Evolutionary conservation across 1,140 invertebrate genomes (phyloP), one percentile per base, ranked within the genome.

Genomic region (Drosophila nikananu): DNA sequence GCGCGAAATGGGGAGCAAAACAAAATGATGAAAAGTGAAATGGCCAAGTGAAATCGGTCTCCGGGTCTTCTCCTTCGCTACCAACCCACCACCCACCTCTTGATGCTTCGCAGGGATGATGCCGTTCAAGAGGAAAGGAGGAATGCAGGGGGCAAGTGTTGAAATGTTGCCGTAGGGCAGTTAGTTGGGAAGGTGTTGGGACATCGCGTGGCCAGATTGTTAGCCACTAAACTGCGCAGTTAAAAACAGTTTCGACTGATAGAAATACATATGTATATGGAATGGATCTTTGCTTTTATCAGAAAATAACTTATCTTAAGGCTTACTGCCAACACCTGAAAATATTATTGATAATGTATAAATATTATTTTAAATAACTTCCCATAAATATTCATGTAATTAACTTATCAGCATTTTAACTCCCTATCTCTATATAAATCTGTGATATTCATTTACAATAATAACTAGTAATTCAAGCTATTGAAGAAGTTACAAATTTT

Each of bases 1-100:
- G 42, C 25, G 73, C 60, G 83, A 86, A 78, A 52, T 54, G 63
- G 66, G 64, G 63, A 86, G 83, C 83, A 86, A 86, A 86, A 86
- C 83, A 86, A 86, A 86, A 82, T 84, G 67, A 70, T 58, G 71
- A 74, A 82, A 82, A 84, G 57, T 90, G 81, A 79, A 79, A 81
- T 81, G 73, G 74, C 61, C 67, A 81, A 66, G 27, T 58, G 30
- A 65, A 68, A 62, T 61, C 51, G 52, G 49, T 74, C 30, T 60
- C 39, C 25, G 65, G 41, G 46, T 63, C 62, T 74, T 46, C 27
- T 41, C 42, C 21, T 15, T 37, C 10, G 15, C n/a, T 5, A 12
- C 7, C 49, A 10, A 17, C 25, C 25, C 35, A 37, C 60, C 37
- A n/a, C 39, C 49, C 27, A 41, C 23, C 49, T 27, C 21, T 44